phyloP scores from a whole-genome alignment of 2,797 vertebrate genomes.

The Tauraco hartlaubi region DNA sequence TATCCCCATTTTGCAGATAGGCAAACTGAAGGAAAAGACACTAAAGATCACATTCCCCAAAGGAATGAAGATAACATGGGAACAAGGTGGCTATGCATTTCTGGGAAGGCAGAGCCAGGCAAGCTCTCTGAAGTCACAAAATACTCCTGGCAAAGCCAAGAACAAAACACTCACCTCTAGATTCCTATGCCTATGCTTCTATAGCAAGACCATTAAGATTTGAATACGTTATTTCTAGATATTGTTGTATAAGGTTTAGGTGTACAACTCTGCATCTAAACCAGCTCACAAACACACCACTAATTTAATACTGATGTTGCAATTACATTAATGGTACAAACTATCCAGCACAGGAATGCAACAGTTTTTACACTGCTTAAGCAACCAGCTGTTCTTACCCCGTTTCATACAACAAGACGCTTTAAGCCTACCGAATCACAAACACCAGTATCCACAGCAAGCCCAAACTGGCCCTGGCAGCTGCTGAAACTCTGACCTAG shows the following conservation, averaged over 20 bases:
- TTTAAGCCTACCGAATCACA: neutral
- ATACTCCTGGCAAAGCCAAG: neutral
- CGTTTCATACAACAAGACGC: neutral
- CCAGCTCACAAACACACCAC: neutral
- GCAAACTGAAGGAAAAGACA: neutral
- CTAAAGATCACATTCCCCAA: neutral
- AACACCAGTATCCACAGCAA: neutral
- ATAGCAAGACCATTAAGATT: neutral
- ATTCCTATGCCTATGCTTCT: neutral
- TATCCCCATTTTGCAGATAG: neutral
- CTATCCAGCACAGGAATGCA: neutral
- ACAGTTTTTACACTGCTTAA: neutral
- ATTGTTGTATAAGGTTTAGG: neutral
- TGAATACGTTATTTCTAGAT: neutral
- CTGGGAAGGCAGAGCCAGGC: neutral
- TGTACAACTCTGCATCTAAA: neutral
- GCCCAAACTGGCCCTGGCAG: neutral
- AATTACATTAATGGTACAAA: neutral
- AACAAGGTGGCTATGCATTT: neutral
- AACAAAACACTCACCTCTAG: neutral
- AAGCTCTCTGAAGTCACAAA: neutral
- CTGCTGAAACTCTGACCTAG: neutral
- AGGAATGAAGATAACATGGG: neutral
- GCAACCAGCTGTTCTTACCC: conserved; percentile 6
- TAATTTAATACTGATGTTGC: conserved; percentile 20